phyloP scores from a whole-genome alignment of 2,888 invertebrate species.

The Lordiphosa andalusiaca region DNA sequence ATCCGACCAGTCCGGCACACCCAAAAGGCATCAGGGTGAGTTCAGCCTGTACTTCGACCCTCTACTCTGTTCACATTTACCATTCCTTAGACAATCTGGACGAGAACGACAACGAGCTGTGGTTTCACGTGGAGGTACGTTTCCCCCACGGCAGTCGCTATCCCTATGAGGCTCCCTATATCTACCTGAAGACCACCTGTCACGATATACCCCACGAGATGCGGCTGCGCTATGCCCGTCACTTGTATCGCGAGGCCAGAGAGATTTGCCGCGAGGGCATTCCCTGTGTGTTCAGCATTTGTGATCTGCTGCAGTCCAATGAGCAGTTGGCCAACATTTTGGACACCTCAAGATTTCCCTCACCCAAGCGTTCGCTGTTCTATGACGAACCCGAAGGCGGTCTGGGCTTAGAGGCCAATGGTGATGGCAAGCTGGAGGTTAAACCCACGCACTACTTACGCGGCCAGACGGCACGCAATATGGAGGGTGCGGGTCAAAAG shows the following conservation, averaged over 20 bases:
- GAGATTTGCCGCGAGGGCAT: constrained; percentile 84
- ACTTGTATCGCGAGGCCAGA: constrained; percentile 86
- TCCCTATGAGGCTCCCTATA: constrained; percentile 87
- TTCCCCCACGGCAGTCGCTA: constrained; percentile 87
- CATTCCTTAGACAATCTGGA: constrained; percentile 38
- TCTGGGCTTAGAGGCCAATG: constrained; percentile 45
- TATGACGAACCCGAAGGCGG: constrained; percentile 81
- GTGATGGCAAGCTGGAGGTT: constrained; percentile 47
- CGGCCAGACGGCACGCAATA: constrained; percentile 82
- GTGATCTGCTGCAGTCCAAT: constrained; percentile 86
- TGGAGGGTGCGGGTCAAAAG: constrained; percentile 81
- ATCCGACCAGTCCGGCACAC: constrained; percentile 21
- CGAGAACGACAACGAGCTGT: constrained; percentile 79
- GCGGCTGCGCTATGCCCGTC: constrained; percentile 85
- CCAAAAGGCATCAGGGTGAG: constrained; percentile 40
- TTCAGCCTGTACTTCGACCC: too few species aligned
- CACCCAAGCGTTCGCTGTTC: constrained; percentile 83
- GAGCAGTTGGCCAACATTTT: constrained; percentile 84
- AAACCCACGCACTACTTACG: constrained; percentile 85
- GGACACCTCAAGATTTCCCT: constrained; percentile 82
- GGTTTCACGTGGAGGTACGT: constrained; percentile 87
- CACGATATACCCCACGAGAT: constrained; percentile 84
- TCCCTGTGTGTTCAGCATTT: constrained; percentile 87
- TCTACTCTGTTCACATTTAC: background rate
- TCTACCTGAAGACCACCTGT: constrained; percentile 85